Percentiles rank a stretch among this genome's conserved stretches.
These are phyloP conservation scores for Tetropium fuscum DNA, from an alignment of 2,888 invertebrate species.

Conservation along the genomic window DNA sequence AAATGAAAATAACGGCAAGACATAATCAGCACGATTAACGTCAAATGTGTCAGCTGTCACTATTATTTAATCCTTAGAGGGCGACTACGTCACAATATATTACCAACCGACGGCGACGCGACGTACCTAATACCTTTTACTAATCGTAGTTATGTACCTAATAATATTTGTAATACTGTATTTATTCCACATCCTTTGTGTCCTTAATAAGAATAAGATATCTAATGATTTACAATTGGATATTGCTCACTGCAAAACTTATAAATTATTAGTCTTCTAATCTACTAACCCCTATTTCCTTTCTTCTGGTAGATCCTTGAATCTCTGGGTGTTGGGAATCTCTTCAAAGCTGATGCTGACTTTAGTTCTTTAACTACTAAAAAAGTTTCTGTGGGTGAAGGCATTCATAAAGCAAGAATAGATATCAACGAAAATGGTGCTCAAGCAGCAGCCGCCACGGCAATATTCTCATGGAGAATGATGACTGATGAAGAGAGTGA, in stretches of 20 bases:
- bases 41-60: too few species aligned
- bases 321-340: conserved; percentile 70
- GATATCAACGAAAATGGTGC: conserved; percentile 88
- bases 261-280: not conserved
- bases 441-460: conserved; percentile 88
- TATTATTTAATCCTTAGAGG: too few species aligned
- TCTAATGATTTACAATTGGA: too few species aligned
- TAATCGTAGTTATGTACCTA: too few species aligned
- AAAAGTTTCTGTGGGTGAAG: conserved; percentile 68
- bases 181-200: too few species aligned
- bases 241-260: conserved; percentile 4
- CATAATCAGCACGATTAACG: too few species aligned
- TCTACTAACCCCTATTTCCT: conserved; percentile 30
- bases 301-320: conserved; percentile 64
- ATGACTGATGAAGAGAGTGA: conserved; percentile 65
- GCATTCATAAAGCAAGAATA: conserved; percentile 85
- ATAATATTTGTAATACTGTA: too few species aligned
- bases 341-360: conserved; percentile 68
- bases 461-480: conserved; percentile 85
- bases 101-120: too few species aligned
- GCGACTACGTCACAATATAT: too few species aligned
- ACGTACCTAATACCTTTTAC: too few species aligned
- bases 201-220: too few species aligned
- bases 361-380: conserved; percentile 69
- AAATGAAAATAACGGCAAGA: too few species aligned